phyloP scores from a whole-genome alignment of 2,797 vertebrate species.

The Lutjanus argentimaculatus region DNA sequence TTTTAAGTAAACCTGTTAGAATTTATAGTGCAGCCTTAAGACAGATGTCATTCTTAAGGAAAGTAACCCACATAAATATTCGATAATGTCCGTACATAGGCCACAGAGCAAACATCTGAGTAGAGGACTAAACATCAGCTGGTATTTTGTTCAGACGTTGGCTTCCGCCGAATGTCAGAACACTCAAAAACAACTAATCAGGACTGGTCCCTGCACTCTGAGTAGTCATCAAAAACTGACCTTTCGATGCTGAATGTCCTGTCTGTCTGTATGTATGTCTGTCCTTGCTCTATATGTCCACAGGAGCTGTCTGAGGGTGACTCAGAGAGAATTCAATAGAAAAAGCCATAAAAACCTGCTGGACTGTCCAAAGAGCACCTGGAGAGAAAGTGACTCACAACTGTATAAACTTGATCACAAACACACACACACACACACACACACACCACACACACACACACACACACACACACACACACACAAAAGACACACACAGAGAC shows the following conservation, averaged over 20 bases:
- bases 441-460: neutral
- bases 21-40: no score
- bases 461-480: neutral
- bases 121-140: conserved; percentile 15
- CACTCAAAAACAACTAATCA: conserved; percentile 63
- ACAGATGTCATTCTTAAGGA: no score
- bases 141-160: conserved; percentile 48
- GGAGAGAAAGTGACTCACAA: conserved; percentile 42
- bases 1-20: no score
- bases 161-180: conserved; percentile 66
- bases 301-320: conserved; percentile 13
- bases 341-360: conserved; percentile 52
- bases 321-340: conserved; percentile 35
- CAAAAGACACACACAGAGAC: neutral
- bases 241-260: conserved; percentile 39
- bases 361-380: conserved; percentile 49
- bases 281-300: conserved; percentile 1
- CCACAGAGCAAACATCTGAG: no score
- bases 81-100: neutral
- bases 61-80: neutral
- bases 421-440: neutral
- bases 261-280: neutral
- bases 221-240: conserved; percentile 58
- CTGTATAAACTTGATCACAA: conserved; percentile 4
- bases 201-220: conserved; percentile 13